Evolutionary conservation across 2,797 vertebrate species (phyloP).

Genomic region (Iguana delicatissima): DNA sequence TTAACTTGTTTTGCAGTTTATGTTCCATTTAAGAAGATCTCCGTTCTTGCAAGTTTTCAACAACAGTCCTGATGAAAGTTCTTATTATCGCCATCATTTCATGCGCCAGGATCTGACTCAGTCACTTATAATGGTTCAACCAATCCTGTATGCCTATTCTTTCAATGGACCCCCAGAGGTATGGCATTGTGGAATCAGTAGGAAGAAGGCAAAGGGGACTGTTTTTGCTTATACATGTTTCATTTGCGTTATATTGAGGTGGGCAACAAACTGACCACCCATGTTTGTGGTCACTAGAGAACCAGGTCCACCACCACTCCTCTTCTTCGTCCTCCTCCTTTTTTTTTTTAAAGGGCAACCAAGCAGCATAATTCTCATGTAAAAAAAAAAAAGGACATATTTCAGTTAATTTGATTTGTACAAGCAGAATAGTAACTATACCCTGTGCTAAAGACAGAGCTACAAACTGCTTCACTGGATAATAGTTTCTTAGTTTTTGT

Average conservation of each 20-base stretch:
- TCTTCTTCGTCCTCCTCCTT: no score
- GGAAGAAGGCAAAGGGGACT: background rate
- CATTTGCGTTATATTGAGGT: background rate
- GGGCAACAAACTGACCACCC: background rate
- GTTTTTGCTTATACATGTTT: background rate
- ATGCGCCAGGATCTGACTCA: slow-evolving; percentile 97
- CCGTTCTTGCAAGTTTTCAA: slow-evolving; percentile 99
- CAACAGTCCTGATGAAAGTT: slow-evolving; percentile 98
- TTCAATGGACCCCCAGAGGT: slow-evolving; percentile 97
- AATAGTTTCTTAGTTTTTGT: no score
- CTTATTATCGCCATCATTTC: slow-evolving; percentile 96
- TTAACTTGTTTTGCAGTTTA: slow-evolving; percentile 86
- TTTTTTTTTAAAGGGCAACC: no score
- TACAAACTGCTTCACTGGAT: no score
- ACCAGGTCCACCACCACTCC: no score
- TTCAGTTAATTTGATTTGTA: no score
- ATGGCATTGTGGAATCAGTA: background rate
- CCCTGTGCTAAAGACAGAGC: no score
- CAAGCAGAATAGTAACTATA: no score
- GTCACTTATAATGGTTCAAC: slow-evolving; percentile 98
- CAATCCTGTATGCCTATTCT: slow-evolving; percentile 95
- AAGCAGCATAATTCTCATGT: no score
- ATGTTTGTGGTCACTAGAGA: no score
- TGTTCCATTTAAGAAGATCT: slow-evolving; percentile 98
- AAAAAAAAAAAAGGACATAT: no score